These are phyloP conservation scores for Chrysolina haemoptera DNA, from an alignment of 2,888 invertebrate species.

Conservation along the genomic window DNA sequence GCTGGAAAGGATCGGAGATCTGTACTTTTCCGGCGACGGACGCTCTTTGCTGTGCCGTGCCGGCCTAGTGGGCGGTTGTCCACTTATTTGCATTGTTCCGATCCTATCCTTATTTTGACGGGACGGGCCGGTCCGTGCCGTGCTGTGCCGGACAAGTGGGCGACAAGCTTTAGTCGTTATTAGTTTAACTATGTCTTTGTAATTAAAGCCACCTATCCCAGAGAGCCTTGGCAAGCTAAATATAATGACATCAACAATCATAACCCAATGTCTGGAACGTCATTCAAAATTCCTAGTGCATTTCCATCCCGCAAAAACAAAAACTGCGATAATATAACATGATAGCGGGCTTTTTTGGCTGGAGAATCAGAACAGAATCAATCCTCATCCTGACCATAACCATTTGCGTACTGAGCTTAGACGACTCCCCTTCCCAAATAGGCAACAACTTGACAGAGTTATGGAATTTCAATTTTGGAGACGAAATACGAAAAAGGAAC, in stretches of 20 bases:
- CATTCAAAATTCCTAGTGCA: conserved; percentile 15
- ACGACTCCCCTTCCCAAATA: conserved; percentile 25
- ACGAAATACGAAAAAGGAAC: conserved; percentile 22
- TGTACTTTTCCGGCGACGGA: no score
- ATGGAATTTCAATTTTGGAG: conserved; percentile 31
- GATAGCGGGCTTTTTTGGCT: conserved; percentile 18
- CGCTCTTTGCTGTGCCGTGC: no score
- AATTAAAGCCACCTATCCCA: background rate
- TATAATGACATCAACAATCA: background rate
- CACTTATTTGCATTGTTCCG: no score
- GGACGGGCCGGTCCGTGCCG: no score
- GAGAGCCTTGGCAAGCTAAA: background rate
- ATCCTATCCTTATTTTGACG: no score
- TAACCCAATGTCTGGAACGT: background rate
- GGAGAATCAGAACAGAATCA: conserved; percentile 33
- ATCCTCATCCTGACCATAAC: conserved; percentile 33
- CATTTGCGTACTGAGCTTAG: conserved; percentile 28
- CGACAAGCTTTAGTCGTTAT: no score
- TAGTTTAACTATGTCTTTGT: no score
- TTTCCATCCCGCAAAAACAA: background rate
- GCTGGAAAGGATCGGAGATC: no score
- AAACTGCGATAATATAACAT: conserved; percentile 23
- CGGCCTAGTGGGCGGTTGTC: no score
- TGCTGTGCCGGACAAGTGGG: no score
- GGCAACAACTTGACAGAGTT: conserved; percentile 32